Evolutionary conservation across 2,888 invertebrate species (phyloP).

Genomic region (Ectobius pallidus): DNA sequence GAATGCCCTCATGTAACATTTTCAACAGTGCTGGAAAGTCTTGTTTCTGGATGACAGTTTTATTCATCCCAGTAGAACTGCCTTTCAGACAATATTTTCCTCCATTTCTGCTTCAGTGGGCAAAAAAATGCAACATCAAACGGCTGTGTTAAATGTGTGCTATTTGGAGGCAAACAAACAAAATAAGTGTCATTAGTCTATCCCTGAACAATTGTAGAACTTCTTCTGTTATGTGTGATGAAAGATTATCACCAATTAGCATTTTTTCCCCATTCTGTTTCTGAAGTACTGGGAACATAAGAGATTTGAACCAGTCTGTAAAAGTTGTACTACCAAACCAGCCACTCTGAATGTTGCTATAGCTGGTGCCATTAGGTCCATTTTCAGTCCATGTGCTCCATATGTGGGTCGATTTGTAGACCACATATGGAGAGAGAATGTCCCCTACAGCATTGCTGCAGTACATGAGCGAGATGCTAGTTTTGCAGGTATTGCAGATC

Average conservation of each 20-base stretch:
- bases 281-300: neutral
- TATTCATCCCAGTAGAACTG: no score
- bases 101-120: neutral
- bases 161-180: neutral
- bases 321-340: neutral
- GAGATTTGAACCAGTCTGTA: neutral
- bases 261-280: neutral
- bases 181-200: neutral
- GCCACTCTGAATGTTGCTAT: neutral
- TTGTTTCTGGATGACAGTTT: neutral
- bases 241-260: neutral
- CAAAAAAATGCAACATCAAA: neutral
- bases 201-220: no score
- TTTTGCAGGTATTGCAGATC: neutral
- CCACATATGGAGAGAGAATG: neutral
- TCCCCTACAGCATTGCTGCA: neutral
- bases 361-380: neutral
- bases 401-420: neutral
- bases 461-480: neutral
- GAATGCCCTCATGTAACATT: neutral
- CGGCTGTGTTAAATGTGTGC: neutral
- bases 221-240: neutral
- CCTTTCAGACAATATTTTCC: no score
- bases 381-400: slow-evolving; percentile 1
- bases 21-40: neutral